These are phyloP conservation scores for Struthidea cinerea DNA, from an alignment of 2,113 vertebrate species.

Conservation along the genomic window DNA sequence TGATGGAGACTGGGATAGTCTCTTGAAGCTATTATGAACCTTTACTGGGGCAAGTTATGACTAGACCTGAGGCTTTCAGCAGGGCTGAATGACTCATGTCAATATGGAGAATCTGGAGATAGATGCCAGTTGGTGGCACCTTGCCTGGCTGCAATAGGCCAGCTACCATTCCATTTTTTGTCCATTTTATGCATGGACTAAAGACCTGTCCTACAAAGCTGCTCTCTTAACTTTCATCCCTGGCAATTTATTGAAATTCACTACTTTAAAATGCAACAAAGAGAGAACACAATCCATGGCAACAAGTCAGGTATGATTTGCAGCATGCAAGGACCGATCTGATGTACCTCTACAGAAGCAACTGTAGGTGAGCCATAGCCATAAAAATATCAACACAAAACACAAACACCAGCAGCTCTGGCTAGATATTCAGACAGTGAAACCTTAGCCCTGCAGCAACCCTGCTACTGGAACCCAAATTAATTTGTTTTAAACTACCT, in stretches of 20 bases:
- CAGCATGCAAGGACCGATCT: not conserved
- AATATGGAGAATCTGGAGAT: not conserved
- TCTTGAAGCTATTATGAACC: not conserved
- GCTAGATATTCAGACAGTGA: not conserved
- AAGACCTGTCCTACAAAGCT: not conserved
- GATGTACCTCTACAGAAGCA: not conserved
- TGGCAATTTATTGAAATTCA: not conserved
- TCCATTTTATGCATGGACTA: not conserved
- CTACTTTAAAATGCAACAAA: not conserved
- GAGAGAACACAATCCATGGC: not conserved
- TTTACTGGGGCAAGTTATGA: not conserved
- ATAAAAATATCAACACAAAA: not conserved
- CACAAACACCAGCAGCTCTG: not conserved
- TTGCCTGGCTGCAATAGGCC: not conserved
- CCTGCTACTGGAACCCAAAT: constrained; percentile 6
- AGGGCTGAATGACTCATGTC: not conserved
- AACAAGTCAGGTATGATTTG: not conserved
- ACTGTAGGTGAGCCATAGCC: not conserved
- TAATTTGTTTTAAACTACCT: constrained; percentile 35
- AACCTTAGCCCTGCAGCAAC: constrained; percentile 8
- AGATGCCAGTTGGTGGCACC: not conserved
- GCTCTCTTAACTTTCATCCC: not conserved
- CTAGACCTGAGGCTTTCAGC: not conserved
- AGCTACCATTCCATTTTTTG: not conserved
- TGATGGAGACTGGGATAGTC: not conserved